Percentiles rank a stretch among this genome's conserved stretches.
These are phyloP conservation scores for Epizoanthus fatuus DNA, from an alignment of 92 coral and sea anemone genomes.

Conservation along the genomic window DNA sequence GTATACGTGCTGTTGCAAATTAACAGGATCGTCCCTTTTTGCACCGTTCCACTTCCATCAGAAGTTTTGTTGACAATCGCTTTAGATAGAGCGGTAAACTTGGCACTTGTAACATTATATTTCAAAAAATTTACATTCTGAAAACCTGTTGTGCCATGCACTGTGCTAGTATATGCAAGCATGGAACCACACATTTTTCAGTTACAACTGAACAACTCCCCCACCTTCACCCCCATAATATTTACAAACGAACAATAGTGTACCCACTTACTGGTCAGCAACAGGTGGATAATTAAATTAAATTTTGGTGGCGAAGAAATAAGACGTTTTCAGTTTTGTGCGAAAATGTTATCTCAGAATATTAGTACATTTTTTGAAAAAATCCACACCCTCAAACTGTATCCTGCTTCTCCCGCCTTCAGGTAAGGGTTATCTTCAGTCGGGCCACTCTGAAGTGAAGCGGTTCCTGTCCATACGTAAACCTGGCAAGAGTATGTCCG, in stretches of 20 bases:
- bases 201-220: background rate
- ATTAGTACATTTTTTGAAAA: no score
- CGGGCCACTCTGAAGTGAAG: constrained; percentile 89
- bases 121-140: background rate
- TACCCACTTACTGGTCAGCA: background rate
- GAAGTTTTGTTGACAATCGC: no score
- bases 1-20: no score
- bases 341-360: no score
- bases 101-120: background rate
- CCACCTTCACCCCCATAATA: background rate
- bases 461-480: constrained; percentile 92
- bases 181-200: no score
- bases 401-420: background rate
- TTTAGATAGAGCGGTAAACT: no score
- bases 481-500: constrained; percentile 72
- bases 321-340: no score
- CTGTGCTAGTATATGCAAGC: background rate
- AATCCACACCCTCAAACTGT: no score
- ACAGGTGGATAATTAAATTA: no score
- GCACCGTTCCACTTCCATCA: no score
- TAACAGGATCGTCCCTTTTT: no score
- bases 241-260: background rate
- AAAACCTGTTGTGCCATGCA: background rate
- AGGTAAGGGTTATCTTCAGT: constrained; percentile 94
- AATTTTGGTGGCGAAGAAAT: no score